Conservation (phyloP, 1,140 invertebrate genomes). For the Olivierus martensii region DNA sequence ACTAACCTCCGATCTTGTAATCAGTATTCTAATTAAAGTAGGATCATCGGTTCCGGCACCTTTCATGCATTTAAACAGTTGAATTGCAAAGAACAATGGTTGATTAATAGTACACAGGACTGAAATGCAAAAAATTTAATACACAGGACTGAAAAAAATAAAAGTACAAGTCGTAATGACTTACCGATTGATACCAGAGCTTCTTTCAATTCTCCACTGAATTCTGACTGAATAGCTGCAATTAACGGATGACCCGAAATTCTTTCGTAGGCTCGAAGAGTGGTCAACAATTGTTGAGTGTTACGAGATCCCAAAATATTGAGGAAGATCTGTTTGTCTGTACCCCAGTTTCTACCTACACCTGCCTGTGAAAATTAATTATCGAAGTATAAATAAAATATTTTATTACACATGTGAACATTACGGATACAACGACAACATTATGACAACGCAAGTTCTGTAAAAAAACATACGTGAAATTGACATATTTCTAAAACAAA, state of each 20-base stretch:
- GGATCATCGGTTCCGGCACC: slow-evolving; percentile 30
- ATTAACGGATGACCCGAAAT: slow-evolving; percentile 21
- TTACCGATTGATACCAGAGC: slow-evolving; percentile 22
- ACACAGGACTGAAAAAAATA: background rate
- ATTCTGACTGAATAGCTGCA: slow-evolving; percentile 19
- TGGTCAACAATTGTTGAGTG: slow-evolving; percentile 29
- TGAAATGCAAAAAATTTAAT: slow-evolving; percentile 21
- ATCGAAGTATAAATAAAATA: no score
- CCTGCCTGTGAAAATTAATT: slow-evolving; percentile 22
- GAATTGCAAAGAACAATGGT: slow-evolving; percentile 34
- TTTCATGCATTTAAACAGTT: slow-evolving; percentile 30
- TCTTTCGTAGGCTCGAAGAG: slow-evolving; percentile 30
- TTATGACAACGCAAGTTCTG: no score
- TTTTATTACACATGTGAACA: no score
- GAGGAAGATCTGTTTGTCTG: slow-evolving; percentile 37
- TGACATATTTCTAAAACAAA: no score
- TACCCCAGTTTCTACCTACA: slow-evolving; percentile 28
- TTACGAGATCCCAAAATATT: slow-evolving; percentile 32
- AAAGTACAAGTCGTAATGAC: background rate
- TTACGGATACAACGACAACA: no score
- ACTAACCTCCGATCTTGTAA: slow-evolving; percentile 31
- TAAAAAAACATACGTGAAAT: no score
- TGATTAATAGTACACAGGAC: slow-evolving; percentile 31
- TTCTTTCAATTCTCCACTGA: slow-evolving; percentile 21
- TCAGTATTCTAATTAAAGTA: slow-evolving; percentile 29